Base-by-base conservation (phyloP, 2,797 vertebrate species). In the Silurus lanzhouensis region DNA sequence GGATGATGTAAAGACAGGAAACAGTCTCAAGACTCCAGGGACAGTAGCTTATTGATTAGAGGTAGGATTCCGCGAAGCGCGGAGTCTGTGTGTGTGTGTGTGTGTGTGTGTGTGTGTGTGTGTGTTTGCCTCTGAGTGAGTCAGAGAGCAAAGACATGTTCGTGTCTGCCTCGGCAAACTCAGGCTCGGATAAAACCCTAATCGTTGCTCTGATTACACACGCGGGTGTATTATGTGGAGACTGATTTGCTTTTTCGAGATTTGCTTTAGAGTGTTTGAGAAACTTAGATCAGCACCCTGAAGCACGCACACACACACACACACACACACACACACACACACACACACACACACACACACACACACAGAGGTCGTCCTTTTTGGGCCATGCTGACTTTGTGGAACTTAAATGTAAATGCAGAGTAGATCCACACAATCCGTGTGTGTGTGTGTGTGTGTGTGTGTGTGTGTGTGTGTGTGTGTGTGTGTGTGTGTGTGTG, bases 41-140 rank as follows among this genome's bases (percentile, higher is more conserved):
- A 80, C 87, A 27, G 58, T 58, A 83, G 58, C 52, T 64, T 68
- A 90, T 87, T 84, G 84, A 86, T 81, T 85, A 85, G 81, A 46
- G 46, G 48, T 81, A 66, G 44, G 44, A 66, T 81, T 52, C 22
- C 27, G 31, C 7, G 20, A 7, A 78, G 27, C 27, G 44, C 19
- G 22, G 25, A 20, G 9, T 38, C 0, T 2, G 58, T 60, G 61
- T 44, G 74, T 48, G 72, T 63, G 83, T 2, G 58, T 60, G 61
- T 44, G 74, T 48, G 72, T 63, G 83, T 79, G n/a, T 84, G 66
- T 17, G 27, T 31, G 66, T 31, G 25, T 17, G 72, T 6, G 84
- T 83, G 67, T 83, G 67, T 84, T 84, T 83, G 82, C 83, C 58
- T 46, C 6, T 19, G 38, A n/a, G 52, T 60, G 61, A 80, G 19